Evolutionary conservation across 2,797 vertebrate genomes (phyloP), one percentile per base, ranked within the genome.

Genomic region (Gouania willdenowi): DNA sequence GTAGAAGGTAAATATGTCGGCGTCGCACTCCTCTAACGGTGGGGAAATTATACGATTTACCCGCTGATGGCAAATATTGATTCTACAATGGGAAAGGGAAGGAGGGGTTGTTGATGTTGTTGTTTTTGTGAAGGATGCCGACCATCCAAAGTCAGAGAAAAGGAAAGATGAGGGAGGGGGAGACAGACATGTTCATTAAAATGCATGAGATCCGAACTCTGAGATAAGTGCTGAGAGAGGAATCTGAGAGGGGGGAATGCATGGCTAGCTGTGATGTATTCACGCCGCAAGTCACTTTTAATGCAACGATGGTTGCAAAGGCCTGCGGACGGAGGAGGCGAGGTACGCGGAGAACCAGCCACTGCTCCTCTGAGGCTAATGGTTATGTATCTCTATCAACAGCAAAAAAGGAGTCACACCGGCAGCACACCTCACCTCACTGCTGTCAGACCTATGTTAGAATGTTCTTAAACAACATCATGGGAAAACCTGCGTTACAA

Each of bases 21-120:
- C 49, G 47, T 66, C 58, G 18, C 57, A 66, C 72, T 73, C 58
- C 35, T 70, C 77, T 83, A 83, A 82, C 82, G 76, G 83, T 72
- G 81, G 81, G 77, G 79, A 77, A 83, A 85, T 83, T 77, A 82
- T 78, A 73, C 68, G 44, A 83, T 83, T 83, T 84, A 77, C 86
- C 72, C 66, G 67, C 84, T 87, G 86, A 89, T 87, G 83, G 83
- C 77, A 83, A 85, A 87, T 88, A 87, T 87, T 85, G 83, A 87
- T 87, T 88, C 85, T 81, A 71, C 81, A 68, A 56, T 46, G 50
- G 49, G 16, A 35, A 32, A 46, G 27, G 30, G 36, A 35, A 31
- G 32, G 4, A 27, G 29, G 4, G 11, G 13, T 43, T 39, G 41
- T 61, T 72, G 47, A 65, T 66, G 42, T 75, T 71, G 43, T 72